Evolutionary conservation across 1,140 invertebrate species (phyloP).

Genomic region (Drosophila sp.): DNA sequence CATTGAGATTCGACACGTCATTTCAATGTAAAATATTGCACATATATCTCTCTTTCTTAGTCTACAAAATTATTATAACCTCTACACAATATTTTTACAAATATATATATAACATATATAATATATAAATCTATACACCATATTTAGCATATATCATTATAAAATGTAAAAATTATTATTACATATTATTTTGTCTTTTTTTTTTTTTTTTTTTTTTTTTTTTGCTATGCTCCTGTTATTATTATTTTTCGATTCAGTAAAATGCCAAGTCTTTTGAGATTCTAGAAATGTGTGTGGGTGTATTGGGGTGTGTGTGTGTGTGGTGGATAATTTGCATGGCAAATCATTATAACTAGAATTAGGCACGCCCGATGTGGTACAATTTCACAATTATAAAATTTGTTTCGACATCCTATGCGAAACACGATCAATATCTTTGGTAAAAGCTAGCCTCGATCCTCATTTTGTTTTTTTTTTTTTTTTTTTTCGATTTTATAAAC

Average conservation of each 20-base stretch:
- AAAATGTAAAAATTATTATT: slow-evolving; percentile 37
- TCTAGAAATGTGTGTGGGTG: slow-evolving; percentile 58
- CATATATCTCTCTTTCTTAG: slow-evolving; percentile 19
- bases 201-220: not conserved
- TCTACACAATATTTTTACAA: slow-evolving; percentile 56
- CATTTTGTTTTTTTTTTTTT: not conserved
- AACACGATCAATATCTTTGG: slow-evolving; percentile 38
- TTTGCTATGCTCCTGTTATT: slow-evolving; percentile 17
- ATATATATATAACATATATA: slow-evolving; percentile 36
- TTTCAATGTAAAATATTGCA: slow-evolving; percentile 38
- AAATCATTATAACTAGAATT: slow-evolving; percentile 51
- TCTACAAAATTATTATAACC: not conserved
- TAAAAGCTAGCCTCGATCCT: slow-evolving; percentile 43
- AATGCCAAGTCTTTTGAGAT: slow-evolving; percentile 77
- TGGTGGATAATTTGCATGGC: slow-evolving; percentile 44
- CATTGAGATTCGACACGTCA: slow-evolving; percentile 66
- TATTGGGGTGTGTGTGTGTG: slow-evolving; percentile 32
- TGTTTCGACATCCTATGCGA: slow-evolving; percentile 15
- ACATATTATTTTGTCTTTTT: slow-evolving; percentile 15
- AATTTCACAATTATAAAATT: slow-evolving; percentile 27
- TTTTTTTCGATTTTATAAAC: not conserved
- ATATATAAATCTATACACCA: slow-evolving; percentile 15
- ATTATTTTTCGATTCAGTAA: slow-evolving; percentile 22
- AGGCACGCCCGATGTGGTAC: slow-evolving; percentile 45
- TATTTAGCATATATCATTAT: slow-evolving; percentile 25